Base-by-base conservation (phyloP, 1,140 invertebrate genomes). In the Nephotettix cincticeps region DNA sequence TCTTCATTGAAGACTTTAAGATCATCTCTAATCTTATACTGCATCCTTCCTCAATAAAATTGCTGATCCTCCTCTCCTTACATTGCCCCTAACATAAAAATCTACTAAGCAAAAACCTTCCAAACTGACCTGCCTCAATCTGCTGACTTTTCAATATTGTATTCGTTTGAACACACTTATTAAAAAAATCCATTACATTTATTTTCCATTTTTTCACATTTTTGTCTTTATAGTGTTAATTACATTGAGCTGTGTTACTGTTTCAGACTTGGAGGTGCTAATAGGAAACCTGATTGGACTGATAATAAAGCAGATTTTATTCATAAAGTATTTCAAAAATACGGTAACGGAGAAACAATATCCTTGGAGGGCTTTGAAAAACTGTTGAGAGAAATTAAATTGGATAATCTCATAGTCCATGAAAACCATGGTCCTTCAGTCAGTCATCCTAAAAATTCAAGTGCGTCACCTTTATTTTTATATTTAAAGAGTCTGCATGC, bases 301-400 rank as follows among this genome's bases (percentile, higher is more conserved):
- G 32, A 47, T 21, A 69, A 72, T 45, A 65, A 69, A 40, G 71
- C 64, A 19, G 47, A 51, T 36, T 72, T 66, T 61, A 66, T 75
- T 30, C 63, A 72, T 29, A 54, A 54, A 4, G 64, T 72, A 0
- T 75, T 75, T 70, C 29, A 69, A 54, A 70, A 27, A 19, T 75
- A 68, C 64, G 74, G 74, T 27, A 56, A 75, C 54, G 72, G 72
- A 63, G 68, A 75, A 30, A 68, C 28, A 14, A 30, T 75, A 3
- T 68, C 72, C 6, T 28, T 58, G 19, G 40, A 58, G 36, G 74
- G 74, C n/a, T 75, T 75, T 68, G 66, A 67, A 25, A 72, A 75
- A 68, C 47, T 75, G 25, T 64, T 75, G 0, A 30, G 51, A 70
- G 58, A 29, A 63, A 23, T 70, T 30, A 64, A 36, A 45, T 47